Evolutionary conservation across 1,140 invertebrate species (phyloP), one percentile per base, ranked within the genome.

Genomic region (Leptinotarsa defecta): DNA sequence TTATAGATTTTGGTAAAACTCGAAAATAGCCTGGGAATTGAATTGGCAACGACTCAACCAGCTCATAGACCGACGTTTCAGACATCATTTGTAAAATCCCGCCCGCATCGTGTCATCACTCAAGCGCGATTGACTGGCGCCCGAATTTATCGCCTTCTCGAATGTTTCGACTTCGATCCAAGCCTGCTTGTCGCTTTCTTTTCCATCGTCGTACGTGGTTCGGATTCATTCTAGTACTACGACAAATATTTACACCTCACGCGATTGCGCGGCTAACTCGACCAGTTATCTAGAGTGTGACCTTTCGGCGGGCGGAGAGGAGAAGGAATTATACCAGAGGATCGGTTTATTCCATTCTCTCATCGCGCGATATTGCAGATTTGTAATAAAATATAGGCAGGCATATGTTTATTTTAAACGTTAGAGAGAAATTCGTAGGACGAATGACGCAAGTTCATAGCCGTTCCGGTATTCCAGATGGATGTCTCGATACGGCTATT

Each of bases 211-310:
- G 67, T 43, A 24, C 17, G 19, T 43, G 43, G 24, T n/a, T 43
- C 43, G 43, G 24, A 34, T 68, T 27, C 24, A 68, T 68, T 48
- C 67, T 68, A 68, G 24, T 68, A 68, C 67, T 68, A 68, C 67
- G 67, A 68, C 67, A 68, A 68, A 68, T 68, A 68, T 68, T 68
- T 68, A 68, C 67, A 68, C 67, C 67, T 68, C 67, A 68, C 67
- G 67, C 67, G 67, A 34, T 68, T 68, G 67, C 67, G 67, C 67
- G 67, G 24, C 13, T n/a, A 19, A 43, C 67, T 19, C 24, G 67
- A 68, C 27, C 43, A 27, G 34, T 43, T 27, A 68, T 68, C 67
- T 68, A 43, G 67, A 68, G 24, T 68, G 67, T 68, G 67, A 68
- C 67, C 67, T 68, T 68, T 68, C 43, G n/a, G 13, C 34, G 67